Conservation (phyloP, 2,113 vertebrate genomes). For the Tupaia tana region DNA sequence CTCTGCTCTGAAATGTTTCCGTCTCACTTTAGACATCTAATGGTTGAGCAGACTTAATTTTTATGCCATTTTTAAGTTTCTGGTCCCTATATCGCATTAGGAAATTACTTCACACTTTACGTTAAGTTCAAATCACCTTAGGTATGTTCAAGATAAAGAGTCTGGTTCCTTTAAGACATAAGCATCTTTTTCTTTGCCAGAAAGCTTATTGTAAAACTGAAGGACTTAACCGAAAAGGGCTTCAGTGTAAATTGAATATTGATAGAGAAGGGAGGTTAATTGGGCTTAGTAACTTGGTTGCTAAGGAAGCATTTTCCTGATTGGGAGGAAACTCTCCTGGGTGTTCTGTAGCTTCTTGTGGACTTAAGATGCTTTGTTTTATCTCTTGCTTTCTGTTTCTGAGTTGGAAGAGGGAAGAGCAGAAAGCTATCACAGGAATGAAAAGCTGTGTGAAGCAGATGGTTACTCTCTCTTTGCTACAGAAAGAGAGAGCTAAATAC, state of each 20-base stretch:
- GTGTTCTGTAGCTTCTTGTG: slow-evolving; percentile 59
- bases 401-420: slow-evolving; percentile 73
- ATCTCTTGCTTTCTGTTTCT: slow-evolving; percentile 72
- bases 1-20: slow-evolving; percentile 48
- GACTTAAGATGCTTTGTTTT: slow-evolving; percentile 69
- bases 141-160: neutral
- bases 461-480: slow-evolving; percentile 75
- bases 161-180: slow-evolving; percentile 68
- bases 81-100: neutral
- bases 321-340: slow-evolving; percentile 70
- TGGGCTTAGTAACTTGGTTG: slow-evolving; percentile 74
- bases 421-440: slow-evolving; percentile 73
- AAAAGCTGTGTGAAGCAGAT: slow-evolving; percentile 81
- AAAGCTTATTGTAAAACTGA: slow-evolving; percentile 68
- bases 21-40: neutral
- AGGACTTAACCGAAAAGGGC: slow-evolving; percentile 61
- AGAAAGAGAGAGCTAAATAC: slow-evolving; percentile 77
- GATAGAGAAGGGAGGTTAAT: slow-evolving; percentile 69
- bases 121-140: neutral
- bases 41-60: slow-evolving; percentile 61
- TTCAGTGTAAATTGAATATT: slow-evolving; percentile 71
- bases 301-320: slow-evolving; percentile 77
- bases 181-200: slow-evolving; percentile 57
- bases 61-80: slow-evolving; percentile 3
- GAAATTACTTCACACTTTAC: slow-evolving; percentile 4